Base-by-base conservation (phyloP, 2,888 invertebrate species). In the Scaptomyza tumidula region DNA sequence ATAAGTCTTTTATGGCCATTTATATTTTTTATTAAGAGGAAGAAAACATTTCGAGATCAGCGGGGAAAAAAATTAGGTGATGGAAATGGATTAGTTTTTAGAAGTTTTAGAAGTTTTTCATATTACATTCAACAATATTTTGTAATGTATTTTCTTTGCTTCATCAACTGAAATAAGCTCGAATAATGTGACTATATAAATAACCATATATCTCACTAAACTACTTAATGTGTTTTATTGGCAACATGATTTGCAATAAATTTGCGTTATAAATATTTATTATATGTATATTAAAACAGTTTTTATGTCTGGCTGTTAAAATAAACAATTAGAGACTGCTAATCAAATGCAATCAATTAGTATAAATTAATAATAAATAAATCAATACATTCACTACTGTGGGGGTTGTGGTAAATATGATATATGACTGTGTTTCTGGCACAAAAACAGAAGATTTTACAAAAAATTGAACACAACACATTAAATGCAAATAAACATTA, bases 401-500 rank as follows among this genome's bases (percentile, higher is more conserved):
- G 33, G 41, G 16, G 24, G n/a, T 16, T 24, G 58, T 35, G 53
- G 35, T 13, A 29, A 46, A 24, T 41, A 58, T 75, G 56, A 78
- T 44, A 43, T 63, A 75, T 58, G 78, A 63, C 29, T 24, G 6
- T 41, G 7, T 31, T 29, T n/a, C n/a, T 41, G 37, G 33, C 35
- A 57, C 33, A 27, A 33, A 33, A 19, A 19, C 16, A 27, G 45
- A 57, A 58, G 62, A 58, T 54, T 31, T 50, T 63, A 66, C 73
- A 74, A 82, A 67, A 82, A 85, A 75, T 82, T 75, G 43, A 71
- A 77, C 86, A 78, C 69, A 82, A 82, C 83, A 80, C 88, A 85
- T 84, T 84, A 75, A 84, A 88, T 88, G 86, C 75, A 78, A 88
- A 84, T 86, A 78, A 82, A 84, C 77, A 83, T 86, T 83, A 78